phyloP scores from a whole-genome alignment of 1,140 invertebrate genomes.

The Macrobrachium rosenbergii region DNA sequence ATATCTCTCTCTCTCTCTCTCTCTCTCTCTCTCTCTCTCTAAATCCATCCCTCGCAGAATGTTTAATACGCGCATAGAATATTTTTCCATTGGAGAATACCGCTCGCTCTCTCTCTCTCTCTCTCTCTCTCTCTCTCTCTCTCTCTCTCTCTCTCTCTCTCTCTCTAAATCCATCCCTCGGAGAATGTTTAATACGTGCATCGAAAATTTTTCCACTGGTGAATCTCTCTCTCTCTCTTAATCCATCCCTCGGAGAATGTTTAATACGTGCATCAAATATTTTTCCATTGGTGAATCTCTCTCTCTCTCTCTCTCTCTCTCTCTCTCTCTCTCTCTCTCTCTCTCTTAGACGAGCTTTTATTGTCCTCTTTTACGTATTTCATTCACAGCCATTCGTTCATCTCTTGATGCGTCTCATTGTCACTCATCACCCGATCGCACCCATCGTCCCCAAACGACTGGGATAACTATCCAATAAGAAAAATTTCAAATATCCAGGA shows the following conservation, averaged over 20 bases:
- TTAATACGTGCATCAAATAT: too few relatives aligned
- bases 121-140: neutral
- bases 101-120: conserved; percentile 16
- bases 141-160: neutral
- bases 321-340: conserved; percentile 8
- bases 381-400: too few relatives aligned
- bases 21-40: too few relatives aligned
- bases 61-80: neutral
- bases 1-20: too few relatives aligned
- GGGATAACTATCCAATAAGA: too few relatives aligned
- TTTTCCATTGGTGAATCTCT: too few relatives aligned
- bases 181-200: neutral
- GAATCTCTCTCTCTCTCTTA: neutral
- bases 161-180: neutral
- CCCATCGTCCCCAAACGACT: too few relatives aligned
- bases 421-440: too few relatives aligned
- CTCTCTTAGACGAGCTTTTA: neutral
- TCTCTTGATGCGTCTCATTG: too few relatives aligned
- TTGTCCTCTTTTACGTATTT: too few relatives aligned
- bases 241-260: neutral
- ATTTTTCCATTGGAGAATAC: neutral
- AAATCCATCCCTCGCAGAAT: too few relatives aligned
- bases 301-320: neutral
- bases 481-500: too few relatives aligned
- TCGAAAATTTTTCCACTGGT: neutral